These are phyloP conservation scores for Nebria salina DNA, from an alignment of 2,888 invertebrate genomes.

Conservation along the genomic window DNA sequence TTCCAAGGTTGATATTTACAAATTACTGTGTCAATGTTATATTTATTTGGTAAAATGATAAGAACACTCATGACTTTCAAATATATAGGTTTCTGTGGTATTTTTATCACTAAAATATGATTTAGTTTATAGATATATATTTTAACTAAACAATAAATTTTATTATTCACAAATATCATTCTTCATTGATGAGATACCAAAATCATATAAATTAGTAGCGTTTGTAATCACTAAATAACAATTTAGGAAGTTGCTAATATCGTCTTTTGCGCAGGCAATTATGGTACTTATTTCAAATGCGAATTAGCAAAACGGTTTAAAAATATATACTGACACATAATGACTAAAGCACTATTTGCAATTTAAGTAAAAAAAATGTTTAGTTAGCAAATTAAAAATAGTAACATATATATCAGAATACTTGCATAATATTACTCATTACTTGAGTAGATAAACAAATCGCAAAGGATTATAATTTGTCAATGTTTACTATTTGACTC, in stretches of 20 bases:
- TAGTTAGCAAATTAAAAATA: neutral
- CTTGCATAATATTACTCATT: neutral
- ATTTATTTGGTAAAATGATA: constrained; percentile 25
- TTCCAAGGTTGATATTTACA: neutral
- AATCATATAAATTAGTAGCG: too few relatives aligned
- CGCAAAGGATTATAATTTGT: neutral
- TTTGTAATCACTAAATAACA: too few relatives aligned
- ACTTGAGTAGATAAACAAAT: neutral
- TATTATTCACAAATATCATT: neutral
- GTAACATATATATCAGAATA: neutral
- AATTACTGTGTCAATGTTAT: constrained; percentile 38
- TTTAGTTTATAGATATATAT: neutral
- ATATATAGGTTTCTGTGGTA: neutral
- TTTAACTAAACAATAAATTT: neutral
- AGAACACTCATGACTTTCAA: neutral
- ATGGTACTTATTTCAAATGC: neutral
- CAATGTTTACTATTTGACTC: neutral
- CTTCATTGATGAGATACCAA: too few relatives aligned
- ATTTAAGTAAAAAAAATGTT: neutral
- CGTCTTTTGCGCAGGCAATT: neutral
- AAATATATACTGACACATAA: neutral
- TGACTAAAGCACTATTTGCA: neutral
- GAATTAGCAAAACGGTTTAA: neutral
- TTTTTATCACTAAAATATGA: neutral
- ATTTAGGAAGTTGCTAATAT: too few relatives aligned